phyloP scores from a whole-genome alignment of 1,140 invertebrate species.

The Meteorus sp. region DNA sequence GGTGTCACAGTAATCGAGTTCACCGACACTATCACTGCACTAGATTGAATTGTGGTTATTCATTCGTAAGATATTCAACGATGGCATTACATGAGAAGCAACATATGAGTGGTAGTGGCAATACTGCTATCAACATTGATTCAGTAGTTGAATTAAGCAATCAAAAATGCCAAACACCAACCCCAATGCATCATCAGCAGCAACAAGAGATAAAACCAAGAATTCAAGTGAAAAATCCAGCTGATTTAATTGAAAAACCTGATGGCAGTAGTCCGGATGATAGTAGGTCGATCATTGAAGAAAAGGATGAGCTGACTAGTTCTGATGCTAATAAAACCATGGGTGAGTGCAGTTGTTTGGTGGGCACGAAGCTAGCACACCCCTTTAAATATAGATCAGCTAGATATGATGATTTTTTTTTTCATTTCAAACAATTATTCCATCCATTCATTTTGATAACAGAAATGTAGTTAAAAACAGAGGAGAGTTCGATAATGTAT shows the following conservation, averaged over 20 bases:
- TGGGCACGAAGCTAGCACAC: constrained; percentile 37
- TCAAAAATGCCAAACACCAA: constrained; percentile 37
- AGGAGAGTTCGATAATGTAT: too few relatives aligned
- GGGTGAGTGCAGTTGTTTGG: constrained; percentile 46
- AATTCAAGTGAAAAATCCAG: constrained; percentile 57
- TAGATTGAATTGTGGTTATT: constrained; percentile 72
- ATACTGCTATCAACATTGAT: constrained; percentile 26
- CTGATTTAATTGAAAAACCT: constrained; percentile 53
- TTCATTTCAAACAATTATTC: constrained; percentile 6
- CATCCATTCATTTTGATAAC: too few relatives aligned
- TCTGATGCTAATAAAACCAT: constrained; percentile 52
- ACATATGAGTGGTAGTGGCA: constrained; percentile 48
- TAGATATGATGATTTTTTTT: constrained; percentile 18
- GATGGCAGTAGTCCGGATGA: constrained; percentile 42
- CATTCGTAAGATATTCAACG: constrained; percentile 73
- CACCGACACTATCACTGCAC: constrained; percentile 81
- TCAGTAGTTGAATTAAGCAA: constrained; percentile 25
- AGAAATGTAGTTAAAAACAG: too few relatives aligned
- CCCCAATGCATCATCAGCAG: constrained; percentile 35
- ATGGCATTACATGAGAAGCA: constrained; percentile 75
- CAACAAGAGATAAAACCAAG: constrained; percentile 38
- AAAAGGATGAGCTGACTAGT: constrained; percentile 48
- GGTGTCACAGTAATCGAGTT: constrained; percentile 72
- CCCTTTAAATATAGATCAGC: constrained; percentile 22
- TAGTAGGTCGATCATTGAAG: constrained; percentile 41